A percentile compares a stretch with the other conserved stretches of the same genome.
These are phyloP conservation scores for Propithecus deckenii DNA, from an alignment of 2,797 vertebrate species.

Conservation along the genomic window DNA sequence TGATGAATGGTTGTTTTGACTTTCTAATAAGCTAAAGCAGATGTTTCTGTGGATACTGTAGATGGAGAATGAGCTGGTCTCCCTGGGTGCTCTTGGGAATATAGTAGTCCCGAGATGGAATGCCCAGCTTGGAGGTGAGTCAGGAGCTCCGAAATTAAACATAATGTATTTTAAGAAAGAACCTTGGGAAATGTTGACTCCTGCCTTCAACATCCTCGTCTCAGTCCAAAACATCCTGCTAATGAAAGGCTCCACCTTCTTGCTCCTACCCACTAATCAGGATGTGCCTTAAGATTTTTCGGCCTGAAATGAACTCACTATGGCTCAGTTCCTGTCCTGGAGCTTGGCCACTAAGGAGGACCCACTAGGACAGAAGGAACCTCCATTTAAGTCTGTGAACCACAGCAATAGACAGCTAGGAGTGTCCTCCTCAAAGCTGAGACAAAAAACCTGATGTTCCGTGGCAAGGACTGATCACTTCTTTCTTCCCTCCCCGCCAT, in stretches of 20 bases:
- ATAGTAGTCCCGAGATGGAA: constrained; percentile 48
- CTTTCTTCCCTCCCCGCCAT: not conserved
- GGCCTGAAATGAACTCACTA: not conserved
- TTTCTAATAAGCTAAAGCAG: constrained; percentile 77
- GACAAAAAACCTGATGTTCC: not conserved
- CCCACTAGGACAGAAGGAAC: not conserved
- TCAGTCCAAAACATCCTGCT: constrained; percentile 64
- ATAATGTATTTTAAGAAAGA: constrained; percentile 63
- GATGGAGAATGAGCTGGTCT: constrained; percentile 51
- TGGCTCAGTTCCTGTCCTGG: not conserved
- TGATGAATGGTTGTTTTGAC: constrained; percentile 72
- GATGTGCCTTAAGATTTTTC: not conserved
- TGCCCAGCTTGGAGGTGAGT: not conserved
- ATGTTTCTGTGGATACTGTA: constrained; percentile 72
- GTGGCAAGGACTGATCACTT: not conserved
- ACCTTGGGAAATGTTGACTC: constrained; percentile 45
- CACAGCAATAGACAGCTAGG: not conserved
- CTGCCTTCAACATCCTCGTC: constrained; percentile 27
- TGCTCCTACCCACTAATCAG: not conserved
- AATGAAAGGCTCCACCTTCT: constrained; percentile 45
- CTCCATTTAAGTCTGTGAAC: not conserved
- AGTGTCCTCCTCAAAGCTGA: not conserved
- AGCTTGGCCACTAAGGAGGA: not conserved
- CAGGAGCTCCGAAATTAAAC: constrained; percentile 60
- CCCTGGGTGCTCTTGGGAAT: constrained; percentile 35